A percentile compares a stretch with the other conserved stretches of the same genome.
Evolutionary conservation across 2,113 vertebrate species (phyloP).

Genomic region (Ammodytes marinus): DNA sequence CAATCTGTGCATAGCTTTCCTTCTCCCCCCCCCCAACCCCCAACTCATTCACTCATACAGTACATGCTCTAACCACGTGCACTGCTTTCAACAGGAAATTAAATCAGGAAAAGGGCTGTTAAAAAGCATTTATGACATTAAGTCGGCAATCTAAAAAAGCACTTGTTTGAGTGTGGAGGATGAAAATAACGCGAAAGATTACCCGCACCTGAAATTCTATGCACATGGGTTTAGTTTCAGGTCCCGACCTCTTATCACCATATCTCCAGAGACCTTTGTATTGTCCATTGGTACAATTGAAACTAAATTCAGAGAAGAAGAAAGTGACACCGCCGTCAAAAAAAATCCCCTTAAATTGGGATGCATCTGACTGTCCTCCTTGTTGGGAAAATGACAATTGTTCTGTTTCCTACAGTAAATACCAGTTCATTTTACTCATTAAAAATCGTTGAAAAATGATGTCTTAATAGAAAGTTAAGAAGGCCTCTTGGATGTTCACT

Average conservation of each 20-base stretch:
- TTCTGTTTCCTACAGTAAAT: constrained; percentile 20
- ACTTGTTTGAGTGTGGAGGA: constrained; percentile 45
- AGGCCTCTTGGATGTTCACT: constrained; percentile 33
- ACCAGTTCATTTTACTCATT: constrained; percentile 20
- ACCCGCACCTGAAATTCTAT: constrained; percentile 62
- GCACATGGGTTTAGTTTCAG: constrained; percentile 67
- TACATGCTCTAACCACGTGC: not conserved
- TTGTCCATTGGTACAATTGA: constrained; percentile 62
- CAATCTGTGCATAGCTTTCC: not conserved
- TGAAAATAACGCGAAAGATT: constrained; percentile 50
- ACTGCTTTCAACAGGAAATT: not conserved
- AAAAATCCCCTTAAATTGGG: constrained; percentile 48
- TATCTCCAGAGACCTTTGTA: constrained; percentile 65
- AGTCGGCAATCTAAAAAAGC: not conserved
- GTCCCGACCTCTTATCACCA: constrained; percentile 69
- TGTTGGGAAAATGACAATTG: not conserved
- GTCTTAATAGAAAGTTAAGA: constrained; percentile 19
- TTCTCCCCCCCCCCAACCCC: not conserved
- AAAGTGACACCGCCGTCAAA: constrained; percentile 46
- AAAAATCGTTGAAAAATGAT: constrained; percentile 12
- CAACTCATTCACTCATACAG: not conserved
- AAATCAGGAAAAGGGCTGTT: not conserved
- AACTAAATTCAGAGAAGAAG: constrained; percentile 65
- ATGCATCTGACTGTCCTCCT: constrained; percentile 23
- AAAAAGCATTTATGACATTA: constrained; percentile 27